Conservation (phyloP, 2,113 vertebrate genomes). For the Dipodomys merriami region DNA sequence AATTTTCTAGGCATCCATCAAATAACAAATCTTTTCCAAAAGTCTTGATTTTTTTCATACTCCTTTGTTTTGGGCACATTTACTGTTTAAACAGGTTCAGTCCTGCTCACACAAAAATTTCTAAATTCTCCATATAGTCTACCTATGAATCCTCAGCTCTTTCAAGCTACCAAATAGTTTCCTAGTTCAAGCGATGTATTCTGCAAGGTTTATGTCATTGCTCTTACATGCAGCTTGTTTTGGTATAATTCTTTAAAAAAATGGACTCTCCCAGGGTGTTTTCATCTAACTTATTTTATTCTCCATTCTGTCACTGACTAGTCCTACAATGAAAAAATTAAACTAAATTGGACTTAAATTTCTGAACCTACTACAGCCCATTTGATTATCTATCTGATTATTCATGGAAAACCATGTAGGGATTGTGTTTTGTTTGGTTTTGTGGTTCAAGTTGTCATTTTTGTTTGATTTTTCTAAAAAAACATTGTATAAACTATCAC, state of each 20-base stretch:
- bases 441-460: neutral
- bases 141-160: neutral
- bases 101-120: neutral
- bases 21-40: neutral
- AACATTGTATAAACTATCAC: neutral
- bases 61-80: neutral
- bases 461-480: neutral
- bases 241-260: neutral
- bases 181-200: neutral
- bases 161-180: neutral
- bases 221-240: neutral
- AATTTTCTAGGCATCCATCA: conserved; percentile 9
- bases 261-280: neutral
- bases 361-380: neutral
- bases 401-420: neutral
- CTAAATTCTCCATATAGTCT: neutral
- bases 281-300: neutral
- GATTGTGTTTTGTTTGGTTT: neutral
- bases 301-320: neutral
- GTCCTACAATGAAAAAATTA: neutral
- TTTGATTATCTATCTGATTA: neutral
- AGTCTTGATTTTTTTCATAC: neutral
- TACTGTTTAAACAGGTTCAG: neutral
- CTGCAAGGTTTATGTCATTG: neutral
- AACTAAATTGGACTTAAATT: neutral